These are phyloP conservation scores for Orthosia cruda DNA, from an alignment of 2,888 invertebrate genomes.

Conservation along the genomic window DNA sequence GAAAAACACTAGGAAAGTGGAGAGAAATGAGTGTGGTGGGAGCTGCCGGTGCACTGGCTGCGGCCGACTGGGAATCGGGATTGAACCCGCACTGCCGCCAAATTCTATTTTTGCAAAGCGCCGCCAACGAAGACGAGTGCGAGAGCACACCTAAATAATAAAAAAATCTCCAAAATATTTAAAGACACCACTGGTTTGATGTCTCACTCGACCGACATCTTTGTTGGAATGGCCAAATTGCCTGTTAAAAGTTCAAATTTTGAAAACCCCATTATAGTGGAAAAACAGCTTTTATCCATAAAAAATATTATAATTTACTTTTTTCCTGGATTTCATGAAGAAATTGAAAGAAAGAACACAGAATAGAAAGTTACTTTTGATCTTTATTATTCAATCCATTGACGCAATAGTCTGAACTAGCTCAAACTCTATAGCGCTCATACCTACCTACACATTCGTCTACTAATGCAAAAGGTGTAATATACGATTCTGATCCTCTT, in stretches of 20 bases:
- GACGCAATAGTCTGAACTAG: constrained; percentile 55
- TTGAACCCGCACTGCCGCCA: constrained; percentile 88
- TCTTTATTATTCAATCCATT: constrained; percentile 38
- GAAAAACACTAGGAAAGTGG: constrained; percentile 65
- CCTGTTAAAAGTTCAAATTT: constrained; percentile 38
- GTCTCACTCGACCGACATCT: constrained; percentile 65
- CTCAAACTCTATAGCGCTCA: constrained; percentile 49
- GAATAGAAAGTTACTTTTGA: constrained; percentile 12
- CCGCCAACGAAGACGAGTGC: constrained; percentile 87
- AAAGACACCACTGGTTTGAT: constrained; percentile 67
- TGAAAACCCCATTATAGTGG: not conserved
- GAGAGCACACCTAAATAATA: constrained; percentile 86
- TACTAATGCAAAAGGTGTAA: constrained; percentile 82
- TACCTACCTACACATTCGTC: constrained; percentile 67
- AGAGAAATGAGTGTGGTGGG: constrained; percentile 83
- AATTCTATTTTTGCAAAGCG: constrained; percentile 91
- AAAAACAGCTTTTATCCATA: not conserved
- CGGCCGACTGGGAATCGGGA: constrained; percentile 86
- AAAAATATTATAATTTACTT: no score
- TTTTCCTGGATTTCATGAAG: no score
- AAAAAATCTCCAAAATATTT: constrained; percentile 83
- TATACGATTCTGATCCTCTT: constrained; percentile 78
- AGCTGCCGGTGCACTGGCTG: constrained; percentile 87
- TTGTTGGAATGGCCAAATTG: constrained; percentile 59
- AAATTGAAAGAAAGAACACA: no score